Evolutionary conservation across 2,888 invertebrate genomes (phyloP).

Genomic region (Anthophora plumipes): DNA sequence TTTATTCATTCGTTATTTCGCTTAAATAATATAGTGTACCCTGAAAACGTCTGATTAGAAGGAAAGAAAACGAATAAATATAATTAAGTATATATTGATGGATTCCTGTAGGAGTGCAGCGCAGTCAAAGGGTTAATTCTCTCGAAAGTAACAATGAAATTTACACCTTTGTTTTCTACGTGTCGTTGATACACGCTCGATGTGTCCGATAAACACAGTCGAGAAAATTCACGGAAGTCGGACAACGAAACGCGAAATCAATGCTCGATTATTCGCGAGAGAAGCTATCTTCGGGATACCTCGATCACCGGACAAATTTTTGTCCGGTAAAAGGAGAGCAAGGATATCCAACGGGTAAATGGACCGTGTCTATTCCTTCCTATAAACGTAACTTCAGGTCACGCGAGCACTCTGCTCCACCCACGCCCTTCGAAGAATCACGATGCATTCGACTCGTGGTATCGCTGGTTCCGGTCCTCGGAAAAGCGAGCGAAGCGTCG

Average conservation of each 20-base stretch:
- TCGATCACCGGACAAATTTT: constrained; percentile 35
- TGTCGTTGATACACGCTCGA: background rate
- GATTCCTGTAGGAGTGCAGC: too few relatives aligned
- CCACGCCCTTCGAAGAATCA: constrained; percentile 30
- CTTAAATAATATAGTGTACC: too few relatives aligned
- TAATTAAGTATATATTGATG: too few relatives aligned
- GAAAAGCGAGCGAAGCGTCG: constrained; percentile 41
- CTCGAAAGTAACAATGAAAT: too few relatives aligned
- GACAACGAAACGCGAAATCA: constrained; percentile 16
- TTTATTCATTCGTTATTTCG: too few relatives aligned
- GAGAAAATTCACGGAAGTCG: background rate
- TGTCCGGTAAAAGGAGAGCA: constrained; percentile 31
- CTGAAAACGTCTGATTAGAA: too few relatives aligned
- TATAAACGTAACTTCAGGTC: constrained; percentile 72
- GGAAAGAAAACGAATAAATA: too few relatives aligned
- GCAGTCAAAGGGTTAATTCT: too few relatives aligned
- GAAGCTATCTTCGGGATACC: background rate
- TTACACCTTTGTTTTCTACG: background rate
- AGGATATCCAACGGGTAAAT: constrained; percentile 62
- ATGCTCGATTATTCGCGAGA: constrained; percentile 29
- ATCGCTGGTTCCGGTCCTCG: constrained; percentile 33
- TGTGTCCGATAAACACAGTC: background rate
- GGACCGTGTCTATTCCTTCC: constrained; percentile 59
- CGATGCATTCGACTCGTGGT: constrained; percentile 52
- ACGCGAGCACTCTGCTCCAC: constrained; percentile 47